phyloP scores from a whole-genome alignment of 64 coral and sea anemone species.

The Stichodactyla helianthus region DNA sequence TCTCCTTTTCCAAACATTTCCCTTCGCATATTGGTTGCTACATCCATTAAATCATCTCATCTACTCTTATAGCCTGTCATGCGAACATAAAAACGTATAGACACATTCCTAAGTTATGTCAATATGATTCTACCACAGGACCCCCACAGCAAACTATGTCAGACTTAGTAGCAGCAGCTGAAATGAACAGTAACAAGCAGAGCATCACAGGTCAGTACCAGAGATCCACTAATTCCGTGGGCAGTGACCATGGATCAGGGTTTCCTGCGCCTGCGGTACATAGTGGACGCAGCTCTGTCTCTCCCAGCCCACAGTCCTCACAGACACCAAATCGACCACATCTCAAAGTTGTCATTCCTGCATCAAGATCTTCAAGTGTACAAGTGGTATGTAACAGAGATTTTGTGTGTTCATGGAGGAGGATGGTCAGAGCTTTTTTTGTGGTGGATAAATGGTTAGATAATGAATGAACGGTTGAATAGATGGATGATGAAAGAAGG shows the following conservation, averaged over 20 bases:
- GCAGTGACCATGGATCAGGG: conserved; percentile 5
- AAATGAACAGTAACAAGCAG: background rate
- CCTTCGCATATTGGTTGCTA: too few species aligned
- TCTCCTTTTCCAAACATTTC: too few species aligned
- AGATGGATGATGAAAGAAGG: background rate
- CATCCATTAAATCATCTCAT: too few species aligned
- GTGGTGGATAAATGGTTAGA: background rate
- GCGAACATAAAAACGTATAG: too few species aligned
- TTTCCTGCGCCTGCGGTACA: background rate
- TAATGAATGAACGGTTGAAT: background rate
- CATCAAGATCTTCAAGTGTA: background rate
- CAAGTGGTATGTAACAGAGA: background rate
- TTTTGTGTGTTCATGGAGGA: too few species aligned
- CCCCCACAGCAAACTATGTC: conserved; percentile 25
- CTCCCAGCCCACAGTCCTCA: background rate
- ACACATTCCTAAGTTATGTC: background rate
- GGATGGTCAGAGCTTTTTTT: background rate
- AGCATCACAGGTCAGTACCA: background rate
- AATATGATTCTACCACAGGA: background rate
- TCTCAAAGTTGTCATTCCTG: conserved; percentile 17
- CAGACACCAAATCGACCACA: conserved; percentile 7
- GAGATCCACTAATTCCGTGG: background rate
- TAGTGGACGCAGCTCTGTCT: conserved; percentile 12
- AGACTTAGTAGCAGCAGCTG: conserved; percentile 23
- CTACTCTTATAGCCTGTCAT: too few species aligned